Conservation (phyloP, 2,113 vertebrate species). For the Leptobrachium ailaonicum region DNA sequence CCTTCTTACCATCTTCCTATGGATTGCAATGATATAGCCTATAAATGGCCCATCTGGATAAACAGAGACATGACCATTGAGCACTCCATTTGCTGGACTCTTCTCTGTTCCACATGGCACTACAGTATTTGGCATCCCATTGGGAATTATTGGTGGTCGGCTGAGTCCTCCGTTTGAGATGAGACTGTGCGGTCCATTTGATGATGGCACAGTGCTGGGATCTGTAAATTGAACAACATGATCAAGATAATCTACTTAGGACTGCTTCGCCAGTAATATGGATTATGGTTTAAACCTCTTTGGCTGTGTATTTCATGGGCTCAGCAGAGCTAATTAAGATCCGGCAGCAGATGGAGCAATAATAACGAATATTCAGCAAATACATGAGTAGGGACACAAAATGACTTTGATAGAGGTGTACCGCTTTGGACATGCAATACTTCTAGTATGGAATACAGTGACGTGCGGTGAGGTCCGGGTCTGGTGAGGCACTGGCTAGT, state of each 20-base stretch:
- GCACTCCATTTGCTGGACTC: conserved; percentile 69
- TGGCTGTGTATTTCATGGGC: conserved; percentile 1
- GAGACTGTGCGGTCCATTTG: conserved; percentile 70
- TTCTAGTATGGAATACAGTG: no score
- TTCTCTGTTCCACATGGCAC: conserved; percentile 79
- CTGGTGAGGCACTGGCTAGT: no score
- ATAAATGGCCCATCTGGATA: conserved; percentile 84
- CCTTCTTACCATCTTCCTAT: conserved; percentile 93
- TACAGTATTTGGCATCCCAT: conserved; percentile 81
- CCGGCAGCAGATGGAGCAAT: conserved; percentile 2
- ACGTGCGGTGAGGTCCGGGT: no score
- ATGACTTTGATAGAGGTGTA: neutral
- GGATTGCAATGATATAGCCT: conserved; percentile 96
- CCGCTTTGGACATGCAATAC: neutral
- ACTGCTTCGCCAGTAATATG: conserved; percentile 14
- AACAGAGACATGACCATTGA: conserved; percentile 79
- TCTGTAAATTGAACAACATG: conserved; percentile 59
- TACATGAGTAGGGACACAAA: neutral
- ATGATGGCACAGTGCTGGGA: conserved; percentile 61
- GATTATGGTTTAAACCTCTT: conserved; percentile 30
- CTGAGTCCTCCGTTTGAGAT: conserved; percentile 72
- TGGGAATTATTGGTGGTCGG: conserved; percentile 77
- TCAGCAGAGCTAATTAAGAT: conserved; percentile 3
- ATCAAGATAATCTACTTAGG: neutral
- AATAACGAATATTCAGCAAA: neutral